A percentile compares a stretch with the other conserved stretches of the same genome.
Evolutionary conservation across 2,113 vertebrate species (phyloP).

Genomic region (Peromyscus leucopus): DNA sequence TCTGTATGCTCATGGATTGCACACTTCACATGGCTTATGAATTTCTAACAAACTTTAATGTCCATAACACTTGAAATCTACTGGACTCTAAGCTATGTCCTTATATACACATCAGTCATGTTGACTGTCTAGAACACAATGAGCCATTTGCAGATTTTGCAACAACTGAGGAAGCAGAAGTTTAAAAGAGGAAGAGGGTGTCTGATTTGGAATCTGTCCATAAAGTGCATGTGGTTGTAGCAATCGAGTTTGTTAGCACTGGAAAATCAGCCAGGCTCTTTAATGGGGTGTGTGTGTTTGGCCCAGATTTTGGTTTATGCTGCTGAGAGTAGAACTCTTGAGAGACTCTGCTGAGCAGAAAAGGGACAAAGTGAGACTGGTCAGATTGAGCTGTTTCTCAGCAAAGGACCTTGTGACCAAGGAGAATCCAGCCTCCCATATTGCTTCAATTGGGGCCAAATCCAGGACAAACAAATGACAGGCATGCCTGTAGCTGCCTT

Average conservation of each 20-base stretch:
- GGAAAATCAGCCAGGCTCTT: not conserved
- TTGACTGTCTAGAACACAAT: not conserved
- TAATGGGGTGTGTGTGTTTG: not conserved
- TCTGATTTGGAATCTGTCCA: conserved; percentile 17
- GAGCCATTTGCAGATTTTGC: not conserved
- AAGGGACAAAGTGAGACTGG: not conserved
- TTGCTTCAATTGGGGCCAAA: conserved; percentile 12
- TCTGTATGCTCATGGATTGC: not conserved
- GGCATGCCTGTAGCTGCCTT: conserved; percentile 45
- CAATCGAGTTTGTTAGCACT: not conserved
- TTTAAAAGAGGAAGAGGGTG: not conserved
- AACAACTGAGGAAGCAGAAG: conserved; percentile 30
- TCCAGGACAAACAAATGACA: conserved; percentile 78
- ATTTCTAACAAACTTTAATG: not conserved
- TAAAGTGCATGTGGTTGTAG: not conserved
- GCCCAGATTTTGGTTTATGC: not conserved
- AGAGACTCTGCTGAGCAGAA: not conserved
- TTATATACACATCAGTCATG: not conserved
- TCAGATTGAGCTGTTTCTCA: not conserved
- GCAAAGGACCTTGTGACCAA: not conserved
- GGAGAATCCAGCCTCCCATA: not conserved
- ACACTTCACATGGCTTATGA: not conserved
- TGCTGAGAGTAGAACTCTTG: not conserved
- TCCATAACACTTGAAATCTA: not conserved
- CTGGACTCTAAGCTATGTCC: not conserved